Percentiles rank a stretch among this genome's conserved stretches.
Conservation (phyloP, 2,113 vertebrate genomes). For the Casuarius casuarius region DNA sequence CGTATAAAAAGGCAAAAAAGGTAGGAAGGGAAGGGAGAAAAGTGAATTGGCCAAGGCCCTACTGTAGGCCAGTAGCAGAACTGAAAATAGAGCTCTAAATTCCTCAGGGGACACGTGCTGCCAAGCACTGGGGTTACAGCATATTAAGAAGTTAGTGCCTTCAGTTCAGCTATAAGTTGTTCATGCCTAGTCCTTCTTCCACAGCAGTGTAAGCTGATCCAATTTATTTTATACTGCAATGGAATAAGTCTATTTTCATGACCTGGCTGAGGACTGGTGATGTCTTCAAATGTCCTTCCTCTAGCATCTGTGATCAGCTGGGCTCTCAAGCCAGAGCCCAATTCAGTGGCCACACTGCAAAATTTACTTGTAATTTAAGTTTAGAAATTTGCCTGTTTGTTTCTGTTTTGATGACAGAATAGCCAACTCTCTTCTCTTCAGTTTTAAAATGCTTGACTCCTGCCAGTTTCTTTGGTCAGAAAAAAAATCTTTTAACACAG, state of each 20-base stretch:
- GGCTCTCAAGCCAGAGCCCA: neutral
- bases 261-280: neutral
- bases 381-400: neutral
- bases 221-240: neutral
- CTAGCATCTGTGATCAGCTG: rapidly evolving
- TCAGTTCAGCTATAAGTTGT: neutral
- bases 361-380: neutral
- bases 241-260: neutral
- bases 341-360: neutral
- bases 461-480: neutral
- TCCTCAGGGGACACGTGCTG: rapidly evolving
- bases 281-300: neutral
- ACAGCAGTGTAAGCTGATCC: neutral
- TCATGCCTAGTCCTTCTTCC: neutral
- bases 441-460: neutral
- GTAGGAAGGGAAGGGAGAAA: neutral
- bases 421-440: neutral
- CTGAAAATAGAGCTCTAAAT: neutral
- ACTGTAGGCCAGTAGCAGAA: neutral
- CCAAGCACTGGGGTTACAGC: neutral
- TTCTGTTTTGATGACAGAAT: neutral
- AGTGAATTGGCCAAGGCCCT: neutral
- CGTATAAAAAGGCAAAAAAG: neutral
- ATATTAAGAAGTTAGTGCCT: neutral
- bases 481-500: neutral